These are phyloP conservation scores for Oscheius onirici DNA, from an alignment of 2,888 invertebrate species.

Conservation along the genomic window DNA sequence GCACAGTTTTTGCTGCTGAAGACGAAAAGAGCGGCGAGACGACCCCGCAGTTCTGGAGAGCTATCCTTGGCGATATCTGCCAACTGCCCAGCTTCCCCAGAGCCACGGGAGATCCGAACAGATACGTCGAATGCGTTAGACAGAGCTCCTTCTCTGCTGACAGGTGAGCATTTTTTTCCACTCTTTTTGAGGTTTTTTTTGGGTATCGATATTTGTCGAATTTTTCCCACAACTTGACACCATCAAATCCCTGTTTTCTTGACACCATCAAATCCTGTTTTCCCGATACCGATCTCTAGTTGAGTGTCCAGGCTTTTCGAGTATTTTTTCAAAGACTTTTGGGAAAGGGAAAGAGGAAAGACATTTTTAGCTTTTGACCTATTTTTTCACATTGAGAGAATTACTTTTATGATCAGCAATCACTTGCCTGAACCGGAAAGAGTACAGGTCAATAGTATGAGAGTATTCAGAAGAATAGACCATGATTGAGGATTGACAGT, in stretches of 20 bases:
- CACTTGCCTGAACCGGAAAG: not conserved
- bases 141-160: conserved; percentile 61
- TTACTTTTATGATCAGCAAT: too few relatives aligned
- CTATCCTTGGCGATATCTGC: conserved; percentile 70
- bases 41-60: conserved; percentile 67
- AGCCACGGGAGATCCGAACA: conserved; percentile 65
- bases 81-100: conserved; percentile 68
- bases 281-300: too few relatives aligned
- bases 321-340: too few relatives aligned
- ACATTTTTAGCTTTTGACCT: too few relatives aligned
- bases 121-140: conserved; percentile 69
- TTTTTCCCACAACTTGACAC: too few relatives aligned
- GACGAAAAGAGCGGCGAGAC: conserved; percentile 57
- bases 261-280: too few relatives aligned
- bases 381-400: too few relatives aligned
- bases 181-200: not conserved
- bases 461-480: too few relatives aligned
- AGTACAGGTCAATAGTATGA: not conserved
- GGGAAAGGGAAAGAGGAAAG: too few relatives aligned
- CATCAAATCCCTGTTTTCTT: too few relatives aligned
- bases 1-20: conserved; percentile 42
- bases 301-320: too few relatives aligned
- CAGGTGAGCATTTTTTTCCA: conserved; percentile 45
- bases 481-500: too few relatives aligned
- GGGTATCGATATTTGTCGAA: not conserved